Evolutionary conservation across 1,140 invertebrate genomes (phyloP), one percentile per base, ranked within the genome.

Genomic region (Notospermus geniculatus): DNA sequence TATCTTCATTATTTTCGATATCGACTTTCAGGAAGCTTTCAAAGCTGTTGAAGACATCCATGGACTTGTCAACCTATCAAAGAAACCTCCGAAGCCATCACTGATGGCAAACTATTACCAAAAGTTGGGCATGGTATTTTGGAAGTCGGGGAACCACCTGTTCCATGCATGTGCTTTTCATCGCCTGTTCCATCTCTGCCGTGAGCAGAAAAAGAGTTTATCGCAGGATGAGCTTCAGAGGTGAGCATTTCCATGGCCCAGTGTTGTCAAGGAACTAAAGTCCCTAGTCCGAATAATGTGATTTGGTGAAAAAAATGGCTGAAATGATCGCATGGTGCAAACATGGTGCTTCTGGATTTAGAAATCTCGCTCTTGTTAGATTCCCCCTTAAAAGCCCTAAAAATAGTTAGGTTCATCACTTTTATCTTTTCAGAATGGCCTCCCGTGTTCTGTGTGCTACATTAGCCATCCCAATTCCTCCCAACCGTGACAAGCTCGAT

Each of bases 21-120:
- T 50, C 62, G 25, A 28, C 65, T 56, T 63, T 13, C 64, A 82
- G 83, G 94, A 98, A 87, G 95, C 95, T 0, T 98, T 97, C 77
- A 97, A 96, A 84, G 95, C 95, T 0, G 95, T 96, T 65, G 95
- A 98, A 76, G 95, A 98, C 79, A 97, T 98, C 66, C 93, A 97
- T 76, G 91, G 92, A 54, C 81, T 98, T 45, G 98, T 98, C 92
- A 92, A 89, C 69, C 85, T 97, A 71, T 95, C 94, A 0, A 97
- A 97, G 79, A 98, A 97, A 80, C 88, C 88, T 2, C 92, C 93
- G 0, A 92, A 95, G n/a, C 92, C 94, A 1, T 93, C 96, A 77
- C 92, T 95, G 22, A 97, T 97, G 93, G 94, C 95, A 2, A 97
- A 96, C 76, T 98, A 98, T 77, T 98, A 97, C 74, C 92, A 95